A percentile compares a stretch with the other conserved stretches of the same genome.
phyloP scores from a whole-genome alignment of 1,140 invertebrate genomes.

The Lineus longissimus region DNA sequence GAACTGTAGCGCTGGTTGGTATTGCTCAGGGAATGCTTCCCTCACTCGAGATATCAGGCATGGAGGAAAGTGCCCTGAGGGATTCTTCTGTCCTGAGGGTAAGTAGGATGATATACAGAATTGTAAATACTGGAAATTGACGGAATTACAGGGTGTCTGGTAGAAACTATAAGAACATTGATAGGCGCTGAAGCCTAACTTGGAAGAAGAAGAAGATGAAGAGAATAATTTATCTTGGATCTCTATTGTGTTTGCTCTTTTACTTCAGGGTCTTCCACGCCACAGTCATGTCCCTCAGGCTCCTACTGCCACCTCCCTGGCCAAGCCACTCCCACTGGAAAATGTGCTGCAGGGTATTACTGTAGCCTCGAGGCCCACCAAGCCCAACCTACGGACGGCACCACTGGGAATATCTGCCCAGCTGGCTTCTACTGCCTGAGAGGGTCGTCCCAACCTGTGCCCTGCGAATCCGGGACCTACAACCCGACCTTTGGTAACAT shows the following conservation, averaged over 20 bases:
- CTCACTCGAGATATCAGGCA: slow-evolving; percentile 34
- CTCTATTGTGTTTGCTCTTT: too few species aligned
- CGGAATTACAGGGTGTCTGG: too few species aligned
- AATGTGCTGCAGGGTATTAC: slow-evolving; percentile 43
- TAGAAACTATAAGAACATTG: too few species aligned
- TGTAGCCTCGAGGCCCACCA: slow-evolving; percentile 29
- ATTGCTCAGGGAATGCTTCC: slow-evolving; percentile 36
- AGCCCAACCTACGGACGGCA: slow-evolving; percentile 34
- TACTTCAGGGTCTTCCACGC: slow-evolving; percentile 35
- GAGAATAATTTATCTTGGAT: too few species aligned
- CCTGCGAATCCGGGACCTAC: slow-evolving; percentile 42
- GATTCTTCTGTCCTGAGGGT: slow-evolving; percentile 45
- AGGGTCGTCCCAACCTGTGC: slow-evolving; percentile 30
- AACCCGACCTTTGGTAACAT: slow-evolving; percentile 34
- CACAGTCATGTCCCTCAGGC: slow-evolving; percentile 37
- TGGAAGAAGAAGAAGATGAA: too few species aligned
- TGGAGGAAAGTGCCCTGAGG: slow-evolving; percentile 41
- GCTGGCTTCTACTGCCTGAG: slow-evolving; percentile 36
- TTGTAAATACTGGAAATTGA: too few species aligned
- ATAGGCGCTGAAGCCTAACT: too few species aligned
- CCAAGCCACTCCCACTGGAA: slow-evolving; percentile 33
- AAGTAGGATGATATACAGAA: too few species aligned
- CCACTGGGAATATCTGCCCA: slow-evolving; percentile 39
- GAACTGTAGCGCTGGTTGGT: slow-evolving; percentile 43
- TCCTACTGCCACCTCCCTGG: slow-evolving; percentile 40